A percentile compares a stretch with the other conserved stretches of the same genome.
Evolutionary conservation across 1,140 invertebrate species (phyloP).

Genomic region (Panulirus ornatus): DNA sequence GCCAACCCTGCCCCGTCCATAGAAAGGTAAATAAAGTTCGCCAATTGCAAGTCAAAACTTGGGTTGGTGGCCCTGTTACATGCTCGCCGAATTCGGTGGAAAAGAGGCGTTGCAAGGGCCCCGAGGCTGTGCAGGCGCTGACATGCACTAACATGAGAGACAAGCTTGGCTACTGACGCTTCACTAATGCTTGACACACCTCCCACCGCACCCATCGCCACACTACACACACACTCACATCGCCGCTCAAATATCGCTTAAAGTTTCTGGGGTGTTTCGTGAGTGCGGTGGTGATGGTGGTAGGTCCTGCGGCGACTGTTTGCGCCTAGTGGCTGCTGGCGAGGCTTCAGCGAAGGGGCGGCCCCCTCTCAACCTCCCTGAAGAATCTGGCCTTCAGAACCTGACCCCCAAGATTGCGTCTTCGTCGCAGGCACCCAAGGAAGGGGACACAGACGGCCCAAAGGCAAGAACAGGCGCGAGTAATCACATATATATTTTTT

Average conservation of each 20-base stretch:
- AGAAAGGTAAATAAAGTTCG: constrained; percentile 59
- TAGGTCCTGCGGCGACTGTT: no score
- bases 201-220: neutral
- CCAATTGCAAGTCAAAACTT: constrained; percentile 40
- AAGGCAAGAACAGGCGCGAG: neutral
- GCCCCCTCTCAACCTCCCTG: no score
- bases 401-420: no score
- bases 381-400: no score
- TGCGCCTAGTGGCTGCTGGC: no score
- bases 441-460: neutral
- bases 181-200: constrained; percentile 33
- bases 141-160: constrained; percentile 49
- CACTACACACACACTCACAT: neutral
- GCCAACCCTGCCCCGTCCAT: constrained; percentile 46
- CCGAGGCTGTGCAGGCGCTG: constrained; percentile 34
- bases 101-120: constrained; percentile 15
- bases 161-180: constrained; percentile 23
- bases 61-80: constrained; percentile 33
- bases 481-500: neutral
- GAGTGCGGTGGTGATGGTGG: no score
- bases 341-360: no score
- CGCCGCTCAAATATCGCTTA: neutral
- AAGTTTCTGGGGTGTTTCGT: neutral
- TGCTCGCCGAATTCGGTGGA: constrained; percentile 30
- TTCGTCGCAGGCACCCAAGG: no score